A percentile compares a stretch with the other conserved stretches of the same genome.
These are phyloP conservation scores for Ochotona princeps DNA, from an alignment of 2,113 vertebrate genomes.

Conservation along the genomic window DNA sequence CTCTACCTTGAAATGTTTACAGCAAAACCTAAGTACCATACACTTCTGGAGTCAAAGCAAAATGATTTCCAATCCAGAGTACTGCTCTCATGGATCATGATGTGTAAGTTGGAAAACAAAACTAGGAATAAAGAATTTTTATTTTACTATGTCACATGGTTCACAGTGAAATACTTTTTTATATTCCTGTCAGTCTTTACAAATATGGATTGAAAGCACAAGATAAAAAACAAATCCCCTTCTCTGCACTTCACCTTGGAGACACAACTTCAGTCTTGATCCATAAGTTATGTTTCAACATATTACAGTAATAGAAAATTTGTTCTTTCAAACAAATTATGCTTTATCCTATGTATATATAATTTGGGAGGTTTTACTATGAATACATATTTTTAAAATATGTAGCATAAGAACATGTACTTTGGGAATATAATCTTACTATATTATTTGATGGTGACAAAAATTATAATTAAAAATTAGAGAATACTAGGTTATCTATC, in stretches of 20 bases:
- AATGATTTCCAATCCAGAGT: conserved; percentile 38
- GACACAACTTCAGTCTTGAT: conserved; percentile 16
- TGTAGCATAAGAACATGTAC: not conserved
- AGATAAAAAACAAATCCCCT: conserved; percentile 33
- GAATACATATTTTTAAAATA: conserved; percentile 27
- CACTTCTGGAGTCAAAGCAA: not conserved
- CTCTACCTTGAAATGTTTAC: not conserved
- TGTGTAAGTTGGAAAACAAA: not conserved
- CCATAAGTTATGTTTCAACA: conserved; percentile 12
- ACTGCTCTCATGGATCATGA: not conserved
- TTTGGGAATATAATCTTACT: not conserved
- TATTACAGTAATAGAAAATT: not conserved
- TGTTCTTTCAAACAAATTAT: conserved; percentile 8
- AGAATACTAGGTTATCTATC: not conserved
- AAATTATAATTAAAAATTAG: conserved; percentile 43
- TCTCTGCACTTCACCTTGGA: not conserved
- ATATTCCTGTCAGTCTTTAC: not conserved
- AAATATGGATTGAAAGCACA: not conserved
- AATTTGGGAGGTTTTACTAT: not conserved
- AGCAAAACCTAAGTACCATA: conserved; percentile 11
- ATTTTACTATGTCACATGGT: conserved; percentile 28
- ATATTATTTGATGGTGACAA: conserved; percentile 18
- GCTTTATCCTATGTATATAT: not conserved
- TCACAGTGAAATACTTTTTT: conserved; percentile 55
- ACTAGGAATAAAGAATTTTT: not conserved